phyloP scores from a whole-genome alignment of 2,888 invertebrate species.

The Calliopum simillimum region DNA sequence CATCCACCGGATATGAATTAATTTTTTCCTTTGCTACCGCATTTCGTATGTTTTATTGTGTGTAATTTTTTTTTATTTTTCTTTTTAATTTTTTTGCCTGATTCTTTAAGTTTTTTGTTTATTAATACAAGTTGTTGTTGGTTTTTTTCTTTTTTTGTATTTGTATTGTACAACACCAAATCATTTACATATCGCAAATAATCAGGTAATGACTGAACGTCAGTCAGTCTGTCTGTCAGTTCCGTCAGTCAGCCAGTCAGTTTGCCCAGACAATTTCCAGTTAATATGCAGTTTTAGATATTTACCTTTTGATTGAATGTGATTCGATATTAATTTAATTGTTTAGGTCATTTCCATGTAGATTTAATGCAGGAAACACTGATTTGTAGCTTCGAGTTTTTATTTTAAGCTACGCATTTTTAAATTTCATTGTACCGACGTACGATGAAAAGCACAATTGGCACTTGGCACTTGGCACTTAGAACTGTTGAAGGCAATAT shows the following conservation, averaged over 20 bases:
- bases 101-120: slow-evolving; percentile 6
- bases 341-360: background rate
- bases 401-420: too few relatives aligned
- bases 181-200: background rate
- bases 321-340: background rate
- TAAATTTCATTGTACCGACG: too few relatives aligned
- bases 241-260: too few relatives aligned
- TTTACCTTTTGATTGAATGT: background rate
- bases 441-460: too few relatives aligned
- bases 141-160: slow-evolving; percentile 5
- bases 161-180: slow-evolving; percentile 4
- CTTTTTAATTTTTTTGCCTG: background rate
- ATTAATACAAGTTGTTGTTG: background rate
- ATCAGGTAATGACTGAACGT: background rate
- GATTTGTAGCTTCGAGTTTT: too few relatives aligned
- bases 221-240: background rate
- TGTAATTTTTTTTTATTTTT: background rate
- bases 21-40: slow-evolving; percentile 49
- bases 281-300: slow-evolving; percentile 6
- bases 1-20: slow-evolving; percentile 62
- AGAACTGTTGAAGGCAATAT: background rate
- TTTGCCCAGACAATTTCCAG: background rate
- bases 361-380: too few relatives aligned
- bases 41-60: slow-evolving; percentile 16
- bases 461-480: too few relatives aligned